Base-by-base conservation (phyloP, 92 coral and sea anemone species). In the Palythoa caribaeorum region DNA sequence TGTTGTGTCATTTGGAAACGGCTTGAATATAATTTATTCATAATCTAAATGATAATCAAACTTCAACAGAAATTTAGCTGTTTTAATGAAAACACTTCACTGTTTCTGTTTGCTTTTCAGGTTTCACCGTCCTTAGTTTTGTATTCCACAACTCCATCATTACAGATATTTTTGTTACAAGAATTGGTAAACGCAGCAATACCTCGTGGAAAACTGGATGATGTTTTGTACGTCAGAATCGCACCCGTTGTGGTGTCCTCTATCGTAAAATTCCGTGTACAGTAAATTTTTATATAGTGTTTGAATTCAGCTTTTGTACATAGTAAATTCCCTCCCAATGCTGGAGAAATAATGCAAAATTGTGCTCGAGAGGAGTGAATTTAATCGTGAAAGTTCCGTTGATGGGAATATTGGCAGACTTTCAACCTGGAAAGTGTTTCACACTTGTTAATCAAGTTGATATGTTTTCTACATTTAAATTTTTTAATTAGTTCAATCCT, bases 111-210 rank as follows among this genome's bases (percentile, higher is more conserved):
- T 79, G 38, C n/a, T 77, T 84, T 86, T 70, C 93, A 94, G 98
- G 76, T 94, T 94, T 89, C 98, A 94, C 70, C 98, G 98, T 47
- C 98, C 98, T 84, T 94, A 93, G 93, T 84, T 92, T 94, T 93
- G 66, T 92, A 80, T 62, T 63, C 39, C 53, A 39, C 60, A 44
- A 6, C 53, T 17, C 19, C 62, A 78, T 60, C 72, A 79, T 79
- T 9, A 39, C 6, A 62, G 55, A 40, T 80, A 80, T 80, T 80
- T 80, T 80, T 80, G 85, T 65, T 80, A 80, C 75, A 70, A 80
- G 73, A 80, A 80, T 44, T 36, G 39, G 73, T 80, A 80, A 80
- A 69, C 83, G 47, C 47, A 40, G 19, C 16, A 59, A 57, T 79
- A 6, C 44, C 70, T 28, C 83, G 14, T 17, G 38, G 0, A n/a